Percentiles rank a stretch among this genome's conserved stretches.
Conservation (phyloP, 2,113 vertebrate species). For the Mobula hypostoma region DNA sequence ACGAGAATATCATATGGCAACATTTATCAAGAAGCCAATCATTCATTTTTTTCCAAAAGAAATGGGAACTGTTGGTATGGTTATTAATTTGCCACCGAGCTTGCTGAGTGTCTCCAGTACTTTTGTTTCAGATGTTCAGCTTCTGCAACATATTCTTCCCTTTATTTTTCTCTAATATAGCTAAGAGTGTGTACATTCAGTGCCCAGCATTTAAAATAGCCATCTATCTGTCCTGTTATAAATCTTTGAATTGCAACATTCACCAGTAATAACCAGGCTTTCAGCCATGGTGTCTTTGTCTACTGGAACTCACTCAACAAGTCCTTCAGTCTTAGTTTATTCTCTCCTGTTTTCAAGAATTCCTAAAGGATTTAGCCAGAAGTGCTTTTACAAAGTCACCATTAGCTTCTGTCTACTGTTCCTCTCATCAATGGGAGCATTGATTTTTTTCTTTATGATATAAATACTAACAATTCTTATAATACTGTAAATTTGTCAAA, state of each 20-base stretch:
- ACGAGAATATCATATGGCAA: neutral
- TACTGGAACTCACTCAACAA: neutral
- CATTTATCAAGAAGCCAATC: neutral
- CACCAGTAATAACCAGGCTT: neutral
- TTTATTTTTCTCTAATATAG: neutral
- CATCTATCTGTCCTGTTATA: neutral
- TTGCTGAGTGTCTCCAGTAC: neutral
- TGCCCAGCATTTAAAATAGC: neutral
- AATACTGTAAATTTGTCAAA: neutral
- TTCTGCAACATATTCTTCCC: neutral
- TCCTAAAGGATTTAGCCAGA: neutral
- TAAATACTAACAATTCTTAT: neutral
- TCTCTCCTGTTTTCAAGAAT: neutral
- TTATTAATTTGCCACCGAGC: neutral
- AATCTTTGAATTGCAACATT: neutral
- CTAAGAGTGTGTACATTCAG: neutral
- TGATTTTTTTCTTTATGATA: neutral
- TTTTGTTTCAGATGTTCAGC: neutral
- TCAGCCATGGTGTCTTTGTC: neutral
- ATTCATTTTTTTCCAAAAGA: neutral
- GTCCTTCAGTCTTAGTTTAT: neutral
- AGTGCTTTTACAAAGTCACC: neutral
- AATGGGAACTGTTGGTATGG: neutral
- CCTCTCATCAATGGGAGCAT: neutral
- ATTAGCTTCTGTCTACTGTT: neutral